Base-by-base conservation (phyloP, 1,140 invertebrate genomes). In the Apis florea region DNA sequence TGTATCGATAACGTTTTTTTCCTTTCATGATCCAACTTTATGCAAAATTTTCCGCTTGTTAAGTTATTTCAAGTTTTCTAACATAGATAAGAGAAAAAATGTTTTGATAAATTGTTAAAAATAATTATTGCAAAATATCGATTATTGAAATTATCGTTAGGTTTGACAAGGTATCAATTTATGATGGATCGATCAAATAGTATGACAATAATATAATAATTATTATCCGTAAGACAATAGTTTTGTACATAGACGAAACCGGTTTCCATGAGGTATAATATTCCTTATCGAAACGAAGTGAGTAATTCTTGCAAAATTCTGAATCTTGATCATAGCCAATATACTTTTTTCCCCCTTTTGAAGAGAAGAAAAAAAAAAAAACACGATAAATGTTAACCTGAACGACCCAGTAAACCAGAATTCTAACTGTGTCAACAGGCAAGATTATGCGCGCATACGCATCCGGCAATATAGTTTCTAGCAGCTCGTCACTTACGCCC, bases 391-490 rank as follows among this genome's bases (percentile, higher is more conserved):
- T 47, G 26, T 56, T n/a, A 9, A 51, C n/a, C 13, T 31, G 17
- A 47, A 51, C 56, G 72, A 70, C 54, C 77, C 11, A 73, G 24
- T 86, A 77, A 86, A 73, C 67, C 56, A 78, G 78, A 78, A 79
- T 59, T 59, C 21, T 51, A 85, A 83, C 77, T 64, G 73, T 86
- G 75, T 83, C 68, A 87, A 84, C 63, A 59, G 15, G 53, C 56
- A 66, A 84, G 54, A 86, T 87, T 66, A 81, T 61, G 61, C 21
- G 17, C 47, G 83, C 58, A 64, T 40, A 47, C 61, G 59, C 63
- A 77, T 87, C 85, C 67, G 70, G 58, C 59, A 70, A 74, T 73
- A 76, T n/a, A 75, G 15, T 59, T 53, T 47, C 59, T 68, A 26
- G 26, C 64, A 47, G 26, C 56, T 82, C 21, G 49, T 85, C 66